A percentile compares a stretch with the other conserved stretches of the same genome.
Evolutionary conservation across 2,888 invertebrate genomes (phyloP).

Genomic region (Rhaphigaster nebulosa): DNA sequence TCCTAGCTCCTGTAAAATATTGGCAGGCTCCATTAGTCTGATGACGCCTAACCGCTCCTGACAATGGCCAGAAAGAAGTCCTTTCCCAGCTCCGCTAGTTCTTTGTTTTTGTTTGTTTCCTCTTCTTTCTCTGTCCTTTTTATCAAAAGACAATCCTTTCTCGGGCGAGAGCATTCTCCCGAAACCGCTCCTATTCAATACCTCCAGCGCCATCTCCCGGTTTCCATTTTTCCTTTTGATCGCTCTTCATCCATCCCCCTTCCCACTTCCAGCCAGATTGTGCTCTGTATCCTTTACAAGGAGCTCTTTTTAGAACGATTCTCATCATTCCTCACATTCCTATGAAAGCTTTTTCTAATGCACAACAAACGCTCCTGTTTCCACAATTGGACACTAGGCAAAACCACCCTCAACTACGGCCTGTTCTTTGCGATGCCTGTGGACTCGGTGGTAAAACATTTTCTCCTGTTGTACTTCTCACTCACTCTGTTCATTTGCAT

Average conservation of each 20-base stretch:
- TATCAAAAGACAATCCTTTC: slow-evolving; percentile 54
- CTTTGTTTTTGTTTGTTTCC: slow-evolving; percentile 52
- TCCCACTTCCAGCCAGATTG: slow-evolving; percentile 49
- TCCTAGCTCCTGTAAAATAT: slow-evolving; percentile 55
- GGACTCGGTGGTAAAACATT: background rate
- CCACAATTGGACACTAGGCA: slow-evolving; percentile 34
- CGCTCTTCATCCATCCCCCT: slow-evolving; percentile 24
- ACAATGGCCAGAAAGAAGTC: slow-evolving; percentile 55
- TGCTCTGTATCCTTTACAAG: slow-evolving; percentile 51
- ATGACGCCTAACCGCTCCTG: slow-evolving; percentile 55
- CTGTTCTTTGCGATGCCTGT: background rate
- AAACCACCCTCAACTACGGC: background rate
- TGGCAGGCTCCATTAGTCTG: slow-evolving; percentile 57
- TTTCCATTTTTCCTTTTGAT: slow-evolving; percentile 58
- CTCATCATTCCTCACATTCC: slow-evolving; percentile 30
- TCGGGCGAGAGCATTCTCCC: slow-evolving; percentile 42
- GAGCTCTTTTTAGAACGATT: slow-evolving; percentile 38
- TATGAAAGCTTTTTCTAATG: slow-evolving; percentile 54
- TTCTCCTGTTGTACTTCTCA: background rate
- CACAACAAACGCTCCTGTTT: slow-evolving; percentile 20
- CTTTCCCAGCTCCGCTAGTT: slow-evolving; percentile 48
- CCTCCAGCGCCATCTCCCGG: slow-evolving; percentile 49
- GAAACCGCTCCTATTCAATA: slow-evolving; percentile 51
- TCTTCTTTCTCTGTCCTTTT: slow-evolving; percentile 41
- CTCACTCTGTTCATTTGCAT: background rate